phyloP scores from a whole-genome alignment of 2,797 vertebrate species.

The Cryptoprocta ferox region DNA sequence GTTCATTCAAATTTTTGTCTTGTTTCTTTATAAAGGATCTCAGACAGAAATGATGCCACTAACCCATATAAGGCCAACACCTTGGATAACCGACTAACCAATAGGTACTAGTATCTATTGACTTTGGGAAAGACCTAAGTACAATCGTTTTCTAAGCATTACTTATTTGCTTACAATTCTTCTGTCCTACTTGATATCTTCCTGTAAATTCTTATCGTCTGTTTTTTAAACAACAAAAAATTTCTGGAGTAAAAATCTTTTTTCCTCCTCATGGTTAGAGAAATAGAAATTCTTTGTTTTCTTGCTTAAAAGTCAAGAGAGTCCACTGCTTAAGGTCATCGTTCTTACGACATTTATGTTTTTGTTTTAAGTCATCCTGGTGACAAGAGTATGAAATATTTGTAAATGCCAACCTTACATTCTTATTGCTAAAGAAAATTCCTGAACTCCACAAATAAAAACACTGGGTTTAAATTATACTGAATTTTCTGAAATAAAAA shows the following conservation, averaged over 20 bases:
- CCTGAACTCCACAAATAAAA: not conserved
- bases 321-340: not conserved
- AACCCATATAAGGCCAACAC: conserved; percentile 78
- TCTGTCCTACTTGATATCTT: not conserved
- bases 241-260: conserved; percentile 6
- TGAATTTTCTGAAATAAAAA: conserved; percentile 7
- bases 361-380: not conserved
- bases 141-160: not conserved
- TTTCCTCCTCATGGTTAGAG: not conserved
- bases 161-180: conserved; percentile 34
- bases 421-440: conserved; percentile 41
- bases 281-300: conserved; percentile 20
- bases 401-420: not conserved
- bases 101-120: conserved; percentile 77
- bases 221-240: not conserved
- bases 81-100: conserved; percentile 81
- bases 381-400: not conserved
- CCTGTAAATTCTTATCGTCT: not conserved
- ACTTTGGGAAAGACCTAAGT: conserved; percentile 19
- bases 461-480: not conserved
- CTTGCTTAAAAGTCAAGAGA: conserved; percentile 5
- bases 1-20: conserved; percentile 52
- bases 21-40: conserved; percentile 83
- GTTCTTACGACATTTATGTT: not conserved
- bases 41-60: conserved; percentile 78